These are phyloP conservation scores for Gymnothorax reevesii DNA, from an alignment of 2,797 vertebrate genomes.

Conservation along the genomic window DNA sequence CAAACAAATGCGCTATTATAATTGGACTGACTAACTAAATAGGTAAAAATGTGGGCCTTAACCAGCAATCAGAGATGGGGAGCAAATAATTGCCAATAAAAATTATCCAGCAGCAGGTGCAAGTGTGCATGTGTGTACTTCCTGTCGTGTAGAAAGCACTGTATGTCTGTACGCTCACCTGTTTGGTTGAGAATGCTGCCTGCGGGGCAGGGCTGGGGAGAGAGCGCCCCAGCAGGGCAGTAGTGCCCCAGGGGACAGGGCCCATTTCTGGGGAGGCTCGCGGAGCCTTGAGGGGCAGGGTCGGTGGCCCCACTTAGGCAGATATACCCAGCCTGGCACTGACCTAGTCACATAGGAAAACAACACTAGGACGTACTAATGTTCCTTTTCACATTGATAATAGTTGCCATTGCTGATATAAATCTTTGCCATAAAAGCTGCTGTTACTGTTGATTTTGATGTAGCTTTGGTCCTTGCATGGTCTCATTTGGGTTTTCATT, in stretches of 20 bases:
- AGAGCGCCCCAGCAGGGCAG: constrained; percentile 77
- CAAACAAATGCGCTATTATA: not conserved
- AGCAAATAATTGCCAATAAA: too few species aligned
- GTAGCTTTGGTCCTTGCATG: not conserved
- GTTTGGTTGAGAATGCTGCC: constrained; percentile 80
- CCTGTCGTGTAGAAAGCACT: constrained; percentile 78
- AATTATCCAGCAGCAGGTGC: not conserved
- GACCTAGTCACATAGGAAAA: constrained; percentile 61
- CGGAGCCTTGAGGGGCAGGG: constrained; percentile 67
- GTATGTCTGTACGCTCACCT: constrained; percentile 64
- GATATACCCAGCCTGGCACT: constrained; percentile 82
- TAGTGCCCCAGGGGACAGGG: constrained; percentile 85
- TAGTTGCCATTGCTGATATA: not conserved
- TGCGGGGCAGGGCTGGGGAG: constrained; percentile 78
- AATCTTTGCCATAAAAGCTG: not conserved
- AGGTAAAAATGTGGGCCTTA: not conserved
- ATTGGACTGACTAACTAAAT: not conserved
- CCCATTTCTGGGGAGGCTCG: constrained; percentile 69
- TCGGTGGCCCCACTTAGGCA: constrained; percentile 79
- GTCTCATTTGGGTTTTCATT: not conserved
- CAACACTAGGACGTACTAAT: not conserved
- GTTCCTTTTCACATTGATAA: not conserved
- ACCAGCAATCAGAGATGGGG: not conserved
- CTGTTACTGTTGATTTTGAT: not conserved
- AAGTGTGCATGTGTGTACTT: constrained; percentile 24